phyloP scores from a whole-genome alignment of 2,888 invertebrate species.

The Volucella zonaria region DNA sequence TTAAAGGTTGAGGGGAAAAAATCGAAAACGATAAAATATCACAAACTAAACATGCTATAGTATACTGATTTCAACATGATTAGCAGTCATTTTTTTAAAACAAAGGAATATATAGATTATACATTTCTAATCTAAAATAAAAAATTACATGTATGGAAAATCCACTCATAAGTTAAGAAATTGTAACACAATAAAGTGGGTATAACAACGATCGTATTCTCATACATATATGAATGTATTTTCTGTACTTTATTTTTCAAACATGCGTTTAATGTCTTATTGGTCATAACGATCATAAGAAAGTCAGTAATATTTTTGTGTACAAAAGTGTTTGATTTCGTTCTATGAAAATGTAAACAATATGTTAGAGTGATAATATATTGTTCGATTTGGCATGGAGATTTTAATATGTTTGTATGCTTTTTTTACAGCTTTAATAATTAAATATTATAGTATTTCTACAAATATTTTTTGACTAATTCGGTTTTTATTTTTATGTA shows the following conservation, averaged over 20 bases:
- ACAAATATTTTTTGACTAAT: background rate
- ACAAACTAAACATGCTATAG: no score
- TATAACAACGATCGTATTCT: no score
- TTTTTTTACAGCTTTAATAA: background rate
- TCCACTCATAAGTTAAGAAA: no score
- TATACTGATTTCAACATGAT: no score
- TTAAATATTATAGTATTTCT: constrained; percentile 5
- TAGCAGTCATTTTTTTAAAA: no score
- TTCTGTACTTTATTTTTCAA: background rate
- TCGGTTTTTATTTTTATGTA: constrained; percentile 3
- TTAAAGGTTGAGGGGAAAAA: no score
- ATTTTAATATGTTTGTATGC: constrained; percentile 6
- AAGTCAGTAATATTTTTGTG: background rate
- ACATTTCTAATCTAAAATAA: no score
- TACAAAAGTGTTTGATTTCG: constrained; percentile 6
- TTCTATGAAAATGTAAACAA: constrained; percentile 7
- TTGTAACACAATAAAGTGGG: no score
- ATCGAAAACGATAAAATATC: no score
- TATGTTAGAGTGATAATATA: constrained; percentile 21
- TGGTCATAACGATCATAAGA: constrained; percentile 7
- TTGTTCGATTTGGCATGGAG: constrained; percentile 42
- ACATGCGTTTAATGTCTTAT: background rate
- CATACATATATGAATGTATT: background rate
- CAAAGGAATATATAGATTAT: no score
- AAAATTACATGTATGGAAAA: no score